Evolutionary conservation across 92 coral and sea anemone species (phyloP), one percentile per base, ranked within the genome.

Genomic region (Epizoanthus illoricatus): DNA sequence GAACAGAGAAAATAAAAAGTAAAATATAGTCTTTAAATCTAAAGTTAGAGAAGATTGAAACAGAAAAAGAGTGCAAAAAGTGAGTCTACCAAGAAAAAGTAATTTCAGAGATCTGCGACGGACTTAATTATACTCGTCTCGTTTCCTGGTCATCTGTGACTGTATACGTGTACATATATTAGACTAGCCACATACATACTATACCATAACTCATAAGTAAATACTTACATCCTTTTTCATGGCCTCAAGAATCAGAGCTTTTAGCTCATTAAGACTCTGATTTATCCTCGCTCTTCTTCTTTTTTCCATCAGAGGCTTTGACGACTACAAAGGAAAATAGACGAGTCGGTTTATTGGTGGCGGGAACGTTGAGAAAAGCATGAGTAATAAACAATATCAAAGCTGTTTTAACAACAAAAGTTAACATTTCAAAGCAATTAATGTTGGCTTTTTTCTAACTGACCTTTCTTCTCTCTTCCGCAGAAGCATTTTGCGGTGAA

Each of bases 301-400:
- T 65, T 92, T 92, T 43, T 92, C 97, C 97, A 92, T 92, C 65
- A 92, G 71, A 4, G 97, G 97, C 68, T 92, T 92, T 12, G 97
- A 88, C 19, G 94, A 92, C 92, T 91, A 65, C 5, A 74, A 90
- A 64, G 5, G 39, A 52, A 52, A 52, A 9, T 9, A 7, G 13
- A 9, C 15, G 56, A 52, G 56, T 9, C 56, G 56, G 56, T 52
- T 52, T 2, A 13, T 9, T 9, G 12, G 12, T 10, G 56, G 56
- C 12, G 56, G 9, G 56, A 10, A 52, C 11, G 56, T 49, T 13
- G 56, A 49, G 15, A 2, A 10, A 49, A 49, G 56, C 56, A 49
- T 8, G 15, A 49, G 11, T 13, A 49, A 8, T 7, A 49, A 49
- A 8, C 3, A 2, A 49, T 49, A 7, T 8, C 54, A 5, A 47